Percentiles rank a stretch among this genome's conserved stretches.
Conservation (phyloP, 1,140 invertebrate genomes). For the Heliconius melpomene region DNA sequence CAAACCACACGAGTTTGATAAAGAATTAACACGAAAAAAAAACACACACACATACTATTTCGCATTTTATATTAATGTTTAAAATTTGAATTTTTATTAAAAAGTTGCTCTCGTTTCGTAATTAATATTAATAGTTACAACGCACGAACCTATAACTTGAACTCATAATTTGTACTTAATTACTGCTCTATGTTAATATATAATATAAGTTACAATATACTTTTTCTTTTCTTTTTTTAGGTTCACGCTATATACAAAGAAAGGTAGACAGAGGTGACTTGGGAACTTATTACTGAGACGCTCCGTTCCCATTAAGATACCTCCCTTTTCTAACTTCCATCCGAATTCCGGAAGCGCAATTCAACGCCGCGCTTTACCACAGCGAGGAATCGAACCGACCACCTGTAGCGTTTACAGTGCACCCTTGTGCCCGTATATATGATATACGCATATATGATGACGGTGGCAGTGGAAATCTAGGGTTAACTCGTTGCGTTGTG, state of each 20-base stretch:
- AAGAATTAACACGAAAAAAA: conserved; percentile 5
- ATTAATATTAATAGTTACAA: conserved; percentile 32
- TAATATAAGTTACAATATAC: conserved; percentile 10
- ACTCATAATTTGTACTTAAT: conserved; percentile 35
- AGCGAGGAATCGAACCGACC: too few relatives aligned
- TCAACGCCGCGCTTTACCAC: too few relatives aligned
- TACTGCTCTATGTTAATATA: conserved; percentile 34
- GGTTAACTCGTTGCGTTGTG: too few relatives aligned
- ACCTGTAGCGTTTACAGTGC: too few relatives aligned
- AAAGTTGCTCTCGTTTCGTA: conserved; percentile 34
- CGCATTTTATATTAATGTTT: conserved; percentile 22
- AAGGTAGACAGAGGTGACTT: background rate
- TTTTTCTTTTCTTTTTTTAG: background rate
- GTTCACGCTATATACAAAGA: background rate
- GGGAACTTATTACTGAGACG: background rate
- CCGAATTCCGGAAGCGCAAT: too few relatives aligned
- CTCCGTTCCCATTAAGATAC: background rate
- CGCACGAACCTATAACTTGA: conserved; percentile 24
- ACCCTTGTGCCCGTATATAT: too few relatives aligned
- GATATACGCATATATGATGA: too few relatives aligned
- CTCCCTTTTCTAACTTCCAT: too few relatives aligned
- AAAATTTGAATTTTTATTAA: conserved; percentile 28
- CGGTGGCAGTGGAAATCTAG: too few relatives aligned
- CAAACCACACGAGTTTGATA: conserved; percentile 13
- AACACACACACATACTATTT: conserved; percentile 8